These are phyloP conservation scores for Formica selysi DNA, from an alignment of 1,140 invertebrate genomes.

Conservation along the genomic window DNA sequence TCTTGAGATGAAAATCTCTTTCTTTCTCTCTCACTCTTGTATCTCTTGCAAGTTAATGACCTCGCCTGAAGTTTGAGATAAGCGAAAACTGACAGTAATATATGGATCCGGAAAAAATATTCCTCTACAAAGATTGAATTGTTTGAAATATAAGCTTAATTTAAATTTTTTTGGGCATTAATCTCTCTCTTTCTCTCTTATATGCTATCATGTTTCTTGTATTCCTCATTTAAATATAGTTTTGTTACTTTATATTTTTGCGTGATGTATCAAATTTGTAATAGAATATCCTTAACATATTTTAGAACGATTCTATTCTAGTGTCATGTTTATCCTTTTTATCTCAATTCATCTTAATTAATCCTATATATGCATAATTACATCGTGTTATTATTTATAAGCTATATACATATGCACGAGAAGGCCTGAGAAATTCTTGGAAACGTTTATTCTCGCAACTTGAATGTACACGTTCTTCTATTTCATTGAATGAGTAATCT, in stretches of 20 bases:
- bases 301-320: slow-evolving; percentile 35
- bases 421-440: slow-evolving; percentile 13
- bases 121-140: background rate
- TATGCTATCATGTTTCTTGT: background rate
- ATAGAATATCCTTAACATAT: background rate
- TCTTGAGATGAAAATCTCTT: background rate
- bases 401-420: background rate
- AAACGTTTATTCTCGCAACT: background rate
- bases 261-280: background rate
- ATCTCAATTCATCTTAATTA: slow-evolving; percentile 30
- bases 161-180: background rate
- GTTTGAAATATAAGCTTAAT: background rate
- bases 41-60: background rate
- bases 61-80: background rate
- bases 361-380: slow-evolving; percentile 30
- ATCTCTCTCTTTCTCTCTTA: background rate
- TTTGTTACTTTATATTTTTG: background rate
- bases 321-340: slow-evolving; percentile 33
- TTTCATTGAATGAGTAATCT: background rate
- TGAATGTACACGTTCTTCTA: background rate
- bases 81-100: background rate
- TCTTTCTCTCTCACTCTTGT: background rate
- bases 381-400: slow-evolving; percentile 42
- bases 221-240: background rate
- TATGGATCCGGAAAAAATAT: background rate